phyloP scores from a whole-genome alignment of 2,113 vertebrate species.

The Psammodynastes pulverulentus region DNA sequence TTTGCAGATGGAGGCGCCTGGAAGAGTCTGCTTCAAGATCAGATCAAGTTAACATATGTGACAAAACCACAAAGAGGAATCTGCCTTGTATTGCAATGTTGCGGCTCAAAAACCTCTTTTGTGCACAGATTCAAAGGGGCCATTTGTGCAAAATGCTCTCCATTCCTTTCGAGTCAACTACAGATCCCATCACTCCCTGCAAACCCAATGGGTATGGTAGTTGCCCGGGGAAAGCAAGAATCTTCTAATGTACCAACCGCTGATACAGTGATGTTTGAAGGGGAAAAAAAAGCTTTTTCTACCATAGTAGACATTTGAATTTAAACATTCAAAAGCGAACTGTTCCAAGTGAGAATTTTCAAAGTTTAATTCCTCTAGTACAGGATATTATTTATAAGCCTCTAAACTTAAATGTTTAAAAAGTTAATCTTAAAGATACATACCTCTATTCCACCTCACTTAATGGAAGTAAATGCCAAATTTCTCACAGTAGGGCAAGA shows the following conservation, averaged over 20 bases:
- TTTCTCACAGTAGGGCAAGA: background rate
- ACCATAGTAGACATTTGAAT: too few relatives aligned
- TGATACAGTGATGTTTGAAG: too few relatives aligned
- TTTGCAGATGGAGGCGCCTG: conserved; percentile 50
- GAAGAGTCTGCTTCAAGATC: background rate
- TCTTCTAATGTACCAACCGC: too few relatives aligned
- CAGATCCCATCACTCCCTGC: too few relatives aligned
- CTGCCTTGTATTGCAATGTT: background rate
- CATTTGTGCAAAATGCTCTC: background rate
- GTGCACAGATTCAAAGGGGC: background rate
- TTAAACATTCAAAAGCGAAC: too few relatives aligned
- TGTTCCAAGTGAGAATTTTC: too few relatives aligned
- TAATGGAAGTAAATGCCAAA: background rate
- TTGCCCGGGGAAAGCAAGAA: too few relatives aligned
- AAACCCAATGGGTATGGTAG: too few relatives aligned
- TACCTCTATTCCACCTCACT: background rate
- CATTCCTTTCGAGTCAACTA: background rate
- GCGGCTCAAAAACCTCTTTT: background rate
- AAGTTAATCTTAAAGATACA: background rate
- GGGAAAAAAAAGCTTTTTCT: too few relatives aligned
- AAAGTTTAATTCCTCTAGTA: too few relatives aligned
- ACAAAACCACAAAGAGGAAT: background rate
- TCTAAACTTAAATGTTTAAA: background rate
- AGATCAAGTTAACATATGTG: accelerated
- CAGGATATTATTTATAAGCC: background rate